These are phyloP conservation scores for Helicolenus hilgendorfi DNA, from an alignment of 2,797 vertebrate species.

Conservation along the genomic window DNA sequence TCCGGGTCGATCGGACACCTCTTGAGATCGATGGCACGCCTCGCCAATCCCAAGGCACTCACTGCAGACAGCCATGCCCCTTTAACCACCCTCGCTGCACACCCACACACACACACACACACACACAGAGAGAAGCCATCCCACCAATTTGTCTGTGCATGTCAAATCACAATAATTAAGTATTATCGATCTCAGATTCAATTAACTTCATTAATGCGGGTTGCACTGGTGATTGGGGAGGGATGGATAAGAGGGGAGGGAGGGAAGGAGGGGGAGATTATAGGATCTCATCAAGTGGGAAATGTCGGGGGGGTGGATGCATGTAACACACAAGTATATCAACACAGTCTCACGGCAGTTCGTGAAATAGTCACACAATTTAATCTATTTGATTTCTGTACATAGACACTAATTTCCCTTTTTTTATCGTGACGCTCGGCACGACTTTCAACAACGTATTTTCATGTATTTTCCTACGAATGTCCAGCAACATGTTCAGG, in stretches of 20 bases:
- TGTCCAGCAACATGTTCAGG: no score
- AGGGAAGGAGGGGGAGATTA: conserved; percentile 64
- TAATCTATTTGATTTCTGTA: no score
- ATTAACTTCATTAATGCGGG: conserved; percentile 99
- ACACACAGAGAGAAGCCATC: conserved; percentile 79
- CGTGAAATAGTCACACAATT: no score
- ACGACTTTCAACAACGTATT: no score
- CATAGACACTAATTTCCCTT: no score
- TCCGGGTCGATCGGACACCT: conserved; percentile 94
- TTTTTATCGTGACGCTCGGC: no score
- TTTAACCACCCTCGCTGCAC: conserved; percentile 86
- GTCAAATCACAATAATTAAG: conserved; percentile 99
- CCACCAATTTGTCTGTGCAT: conserved; percentile 96
- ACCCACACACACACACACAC: conserved; percentile 64
- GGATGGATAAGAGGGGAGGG: conserved; percentile 49
- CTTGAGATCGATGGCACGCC: conserved; percentile 93
- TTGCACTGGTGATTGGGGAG: conserved; percentile 87
- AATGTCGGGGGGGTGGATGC: conserved; percentile 1
- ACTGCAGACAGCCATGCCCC: conserved; percentile 81
- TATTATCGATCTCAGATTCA: conserved; percentile 99
- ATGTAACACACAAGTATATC: neutral
- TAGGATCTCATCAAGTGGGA: conserved; percentile 66
- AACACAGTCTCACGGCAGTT: no score
- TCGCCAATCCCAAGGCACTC: conserved; percentile 85
- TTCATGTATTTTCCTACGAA: no score